These are phyloP conservation scores for Herpetotheres cachinnans DNA, from an alignment of 2,113 vertebrate genomes.

Conservation along the genomic window DNA sequence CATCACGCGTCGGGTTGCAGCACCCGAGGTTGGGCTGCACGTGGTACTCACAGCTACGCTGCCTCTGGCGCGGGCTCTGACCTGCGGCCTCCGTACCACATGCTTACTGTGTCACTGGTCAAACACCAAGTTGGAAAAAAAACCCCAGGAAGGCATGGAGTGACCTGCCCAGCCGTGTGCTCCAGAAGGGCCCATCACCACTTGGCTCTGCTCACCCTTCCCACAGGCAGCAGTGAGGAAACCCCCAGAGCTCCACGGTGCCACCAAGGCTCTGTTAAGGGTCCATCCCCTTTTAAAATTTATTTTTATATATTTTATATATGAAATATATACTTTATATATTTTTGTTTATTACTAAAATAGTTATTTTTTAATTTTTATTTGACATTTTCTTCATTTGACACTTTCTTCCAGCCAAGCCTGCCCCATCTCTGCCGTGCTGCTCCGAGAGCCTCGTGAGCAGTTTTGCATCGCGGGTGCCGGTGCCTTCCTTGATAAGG, in stretches of 20 bases:
- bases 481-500: fast-evolving
- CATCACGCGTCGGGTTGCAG: background rate
- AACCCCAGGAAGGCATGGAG: background rate
- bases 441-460: fast-evolving
- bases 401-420: background rate
- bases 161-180: fast-evolving
- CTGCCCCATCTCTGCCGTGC: fast-evolving
- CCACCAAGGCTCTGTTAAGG: background rate
- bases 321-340: background rate
- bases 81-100: fast-evolving
- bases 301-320: background rate
- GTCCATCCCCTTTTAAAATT: background rate
- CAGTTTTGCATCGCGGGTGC: background rate
- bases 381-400: background rate
- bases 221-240: background rate
- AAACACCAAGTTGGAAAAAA: background rate
- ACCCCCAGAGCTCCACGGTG: background rate
- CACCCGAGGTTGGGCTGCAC: background rate
- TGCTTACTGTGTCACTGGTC: fast-evolving
- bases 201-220: background rate
- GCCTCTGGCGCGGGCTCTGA: background rate
- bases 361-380: background rate
- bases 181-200: background rate
- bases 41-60: fast-evolving
- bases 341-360: background rate